Evolutionary conservation across 2,888 invertebrate genomes (phyloP), one percentile per base, ranked within the genome.

Genomic region (Protophormia terraenovae): DNA sequence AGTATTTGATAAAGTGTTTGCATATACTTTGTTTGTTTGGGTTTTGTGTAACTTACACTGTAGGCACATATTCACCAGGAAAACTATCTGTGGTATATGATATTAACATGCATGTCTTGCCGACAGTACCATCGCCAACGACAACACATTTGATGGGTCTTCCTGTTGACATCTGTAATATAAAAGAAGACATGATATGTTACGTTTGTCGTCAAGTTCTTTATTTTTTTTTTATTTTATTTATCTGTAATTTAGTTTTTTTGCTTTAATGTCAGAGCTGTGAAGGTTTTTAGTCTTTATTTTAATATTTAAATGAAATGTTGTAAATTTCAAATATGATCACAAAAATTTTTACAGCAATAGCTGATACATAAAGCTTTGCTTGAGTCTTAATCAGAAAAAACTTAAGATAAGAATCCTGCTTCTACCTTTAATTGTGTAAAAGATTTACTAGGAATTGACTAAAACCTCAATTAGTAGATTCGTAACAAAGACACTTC

Each of bases 31-130:
- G 4, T 73, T 12, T 45, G 47, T 12, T 53, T 22, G 19, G 19
- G n/a, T 24, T 29, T 29, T 62, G 32, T 76, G 41, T 50, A 73
- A 95, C 97, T 96, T 94, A 97, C 97, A 97, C 97, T 92, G 98
- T 98, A 89, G 97, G 97, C 89, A 97, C 97, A 94, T 98, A 98
- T 96, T 97, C 97, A 87, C 97, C 97, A 77, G 97, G 98, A 94
- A 98, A 98, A 94, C 96, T 97, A 91, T 97, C 97, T 88, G 97
- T 97, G 53, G 97, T 97, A 92, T 98, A 98, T 45, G 97, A 97
- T 93, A 98, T 97, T 92, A 98, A 94, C 96, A 98, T 97, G 93
- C 97, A 98, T 76, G 98, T 98, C 94, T 98, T 98, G 90, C 98
- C 98, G 87, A 98, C 98, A 69, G 97, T 97, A 89, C 97, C 98